Percentiles rank a stretch among this genome's conserved stretches.
phyloP scores from a whole-genome alignment of 1,140 invertebrate genomes.

The Oryctes rhinoceros region DNA sequence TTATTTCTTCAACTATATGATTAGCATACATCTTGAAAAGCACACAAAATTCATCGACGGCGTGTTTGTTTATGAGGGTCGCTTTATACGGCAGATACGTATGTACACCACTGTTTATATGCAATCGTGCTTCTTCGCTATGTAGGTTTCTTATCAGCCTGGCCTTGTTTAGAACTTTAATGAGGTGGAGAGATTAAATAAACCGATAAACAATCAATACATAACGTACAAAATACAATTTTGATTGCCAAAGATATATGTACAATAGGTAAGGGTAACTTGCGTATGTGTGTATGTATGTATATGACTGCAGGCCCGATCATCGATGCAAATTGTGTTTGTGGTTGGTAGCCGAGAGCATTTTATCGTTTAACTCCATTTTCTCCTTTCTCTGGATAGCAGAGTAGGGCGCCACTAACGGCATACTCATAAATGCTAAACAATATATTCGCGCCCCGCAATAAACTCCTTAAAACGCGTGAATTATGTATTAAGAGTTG shows the following conservation, averaged over 20 bases:
- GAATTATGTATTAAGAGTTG: constrained; percentile 50
- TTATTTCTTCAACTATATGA: not conserved
- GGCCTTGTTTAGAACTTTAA: not conserved
- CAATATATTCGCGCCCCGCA: constrained; percentile 49
- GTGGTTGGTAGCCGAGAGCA: constrained; percentile 45
- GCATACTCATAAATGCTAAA: constrained; percentile 51
- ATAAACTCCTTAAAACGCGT: constrained; percentile 51
- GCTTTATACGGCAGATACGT: not conserved
- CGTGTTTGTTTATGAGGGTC: not conserved
- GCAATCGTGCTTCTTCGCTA: too few species aligned
- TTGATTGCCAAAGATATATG: not conserved
- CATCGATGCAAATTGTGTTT: constrained; percentile 51
- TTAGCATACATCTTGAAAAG: not conserved
- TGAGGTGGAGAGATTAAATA: constrained; percentile 12
- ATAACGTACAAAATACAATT: not conserved
- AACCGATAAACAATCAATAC: constrained; percentile 26
- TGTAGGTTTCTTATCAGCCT: not conserved
- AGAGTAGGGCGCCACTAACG: constrained; percentile 47
- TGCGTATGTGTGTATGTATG: not conserved
- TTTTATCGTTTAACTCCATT: constrained; percentile 52
- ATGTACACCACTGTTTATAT: not conserved
- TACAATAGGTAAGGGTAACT: not conserved
- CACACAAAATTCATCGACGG: not conserved
- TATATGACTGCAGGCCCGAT: constrained; percentile 5
- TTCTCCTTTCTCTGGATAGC: constrained; percentile 21